Conservation (phyloP, 2,888 invertebrate species). For the Rhopalosiphum nymphaeae region DNA sequence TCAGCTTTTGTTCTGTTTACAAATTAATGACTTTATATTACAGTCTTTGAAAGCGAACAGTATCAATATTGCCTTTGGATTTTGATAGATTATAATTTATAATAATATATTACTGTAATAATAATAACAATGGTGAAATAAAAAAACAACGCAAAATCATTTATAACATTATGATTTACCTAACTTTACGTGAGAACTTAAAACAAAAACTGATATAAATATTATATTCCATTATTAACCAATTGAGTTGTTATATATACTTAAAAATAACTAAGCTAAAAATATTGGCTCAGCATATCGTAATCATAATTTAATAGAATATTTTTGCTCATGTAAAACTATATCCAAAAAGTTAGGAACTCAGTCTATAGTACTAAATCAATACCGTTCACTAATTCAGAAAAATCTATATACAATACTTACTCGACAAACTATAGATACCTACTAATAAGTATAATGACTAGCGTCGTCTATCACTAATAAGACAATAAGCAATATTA, state of each 20-base stretch:
- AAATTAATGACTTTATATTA: background rate
- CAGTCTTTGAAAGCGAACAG: constrained; percentile 7
- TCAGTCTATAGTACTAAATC: too few relatives aligned
- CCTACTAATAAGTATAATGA: too few relatives aligned
- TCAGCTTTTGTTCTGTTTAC: constrained; percentile 42
- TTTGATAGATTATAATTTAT: constrained; percentile 34
- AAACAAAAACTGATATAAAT: background rate
- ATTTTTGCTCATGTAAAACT: too few relatives aligned
- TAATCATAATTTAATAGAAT: too few relatives aligned
- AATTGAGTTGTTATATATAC: background rate
- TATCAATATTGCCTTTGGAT: constrained; percentile 16
- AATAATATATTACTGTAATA: background rate
- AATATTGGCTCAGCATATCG: background rate
- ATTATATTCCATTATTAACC: background rate
- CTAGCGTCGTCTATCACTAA: too few relatives aligned
- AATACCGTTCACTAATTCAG: too few relatives aligned
- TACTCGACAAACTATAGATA: too few relatives aligned
- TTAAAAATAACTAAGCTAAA: background rate
- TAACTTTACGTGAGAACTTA: background rate
- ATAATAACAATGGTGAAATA: background rate
- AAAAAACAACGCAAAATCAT: background rate
- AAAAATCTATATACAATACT: too few relatives aligned
- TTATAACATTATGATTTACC: background rate
- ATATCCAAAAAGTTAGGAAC: too few relatives aligned
- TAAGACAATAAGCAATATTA: too few relatives aligned